These are phyloP conservation scores for Myzus persicae DNA, from an alignment of 1,140 invertebrate genomes.

Conservation along the genomic window DNA sequence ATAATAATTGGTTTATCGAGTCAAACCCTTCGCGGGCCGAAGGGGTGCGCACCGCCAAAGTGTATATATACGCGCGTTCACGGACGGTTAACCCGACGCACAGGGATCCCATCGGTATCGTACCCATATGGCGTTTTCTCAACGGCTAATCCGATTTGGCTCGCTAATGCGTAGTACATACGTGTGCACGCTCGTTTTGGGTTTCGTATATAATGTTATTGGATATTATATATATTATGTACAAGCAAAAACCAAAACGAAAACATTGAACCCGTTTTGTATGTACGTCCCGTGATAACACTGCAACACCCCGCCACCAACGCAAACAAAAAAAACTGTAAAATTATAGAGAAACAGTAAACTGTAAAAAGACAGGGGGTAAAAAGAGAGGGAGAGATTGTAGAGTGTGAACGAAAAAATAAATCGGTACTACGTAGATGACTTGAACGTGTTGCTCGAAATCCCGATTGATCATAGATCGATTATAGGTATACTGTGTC, in stretches of 20 bases:
- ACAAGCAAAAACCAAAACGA: constrained; percentile 49
- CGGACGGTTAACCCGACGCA: constrained; percentile 50
- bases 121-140: constrained; percentile 58
- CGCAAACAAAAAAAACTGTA: no score
- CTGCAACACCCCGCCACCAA: background rate
- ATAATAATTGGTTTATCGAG: constrained; percentile 58
- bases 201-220: background rate
- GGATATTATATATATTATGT: background rate
- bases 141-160: constrained; percentile 53
- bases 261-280: constrained; percentile 24
- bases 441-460: background rate
- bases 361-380: no score
- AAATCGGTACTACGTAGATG: background rate
- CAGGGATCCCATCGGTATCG: background rate
- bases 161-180: constrained; percentile 39
- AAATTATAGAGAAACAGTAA: background rate
- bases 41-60: background rate
- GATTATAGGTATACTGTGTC: background rate
- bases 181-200: background rate
- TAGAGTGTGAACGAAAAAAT: background rate
- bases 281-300: background rate
- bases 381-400: background rate
- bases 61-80: constrained; percentile 25
- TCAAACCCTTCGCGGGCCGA: background rate
- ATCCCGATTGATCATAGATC: background rate